Evolutionary conservation across 2,888 invertebrate species (phyloP).

Genomic region (Eristalis pertinax): DNA sequence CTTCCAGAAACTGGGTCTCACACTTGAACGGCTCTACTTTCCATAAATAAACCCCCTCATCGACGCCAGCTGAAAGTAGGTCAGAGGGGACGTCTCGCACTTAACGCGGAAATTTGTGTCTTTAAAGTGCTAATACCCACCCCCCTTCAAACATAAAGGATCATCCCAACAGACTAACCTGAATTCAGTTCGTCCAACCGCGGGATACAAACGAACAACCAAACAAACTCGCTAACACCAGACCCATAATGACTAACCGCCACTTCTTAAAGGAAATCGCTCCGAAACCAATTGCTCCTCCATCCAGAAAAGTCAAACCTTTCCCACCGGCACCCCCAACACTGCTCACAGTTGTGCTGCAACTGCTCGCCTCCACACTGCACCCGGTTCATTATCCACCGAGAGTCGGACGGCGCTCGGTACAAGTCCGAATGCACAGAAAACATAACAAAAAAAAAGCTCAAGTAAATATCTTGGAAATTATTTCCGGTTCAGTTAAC

Average conservation of each 20-base stretch:
- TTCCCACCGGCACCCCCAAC: not conserved
- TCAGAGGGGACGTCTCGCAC: not conserved
- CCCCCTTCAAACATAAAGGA: not conserved
- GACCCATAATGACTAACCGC: too few species aligned
- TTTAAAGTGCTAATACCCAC: too few species aligned
- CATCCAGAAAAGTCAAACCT: not conserved
- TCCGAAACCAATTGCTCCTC: not conserved
- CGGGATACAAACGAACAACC: not conserved
- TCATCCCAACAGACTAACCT: not conserved
- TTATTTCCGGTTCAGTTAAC: slow-evolving; percentile 23
- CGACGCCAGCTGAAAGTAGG: not conserved
- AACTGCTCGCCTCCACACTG: not conserved
- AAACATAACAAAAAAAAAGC: not conserved
- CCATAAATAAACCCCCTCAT: not conserved
- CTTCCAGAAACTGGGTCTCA: not conserved
- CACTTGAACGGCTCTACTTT: not conserved
- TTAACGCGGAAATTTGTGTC: not conserved
- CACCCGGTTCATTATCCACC: not conserved
- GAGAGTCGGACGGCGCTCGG: not conserved
- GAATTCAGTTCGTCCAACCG: not conserved
- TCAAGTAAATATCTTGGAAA: not conserved
- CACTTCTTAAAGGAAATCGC: not conserved
- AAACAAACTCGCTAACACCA: not conserved
- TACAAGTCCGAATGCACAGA: not conserved
- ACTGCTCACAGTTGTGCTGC: not conserved